These are phyloP conservation scores for Salvator merianae DNA, from an alignment of 2,113 vertebrate species.

Conservation along the genomic window DNA sequence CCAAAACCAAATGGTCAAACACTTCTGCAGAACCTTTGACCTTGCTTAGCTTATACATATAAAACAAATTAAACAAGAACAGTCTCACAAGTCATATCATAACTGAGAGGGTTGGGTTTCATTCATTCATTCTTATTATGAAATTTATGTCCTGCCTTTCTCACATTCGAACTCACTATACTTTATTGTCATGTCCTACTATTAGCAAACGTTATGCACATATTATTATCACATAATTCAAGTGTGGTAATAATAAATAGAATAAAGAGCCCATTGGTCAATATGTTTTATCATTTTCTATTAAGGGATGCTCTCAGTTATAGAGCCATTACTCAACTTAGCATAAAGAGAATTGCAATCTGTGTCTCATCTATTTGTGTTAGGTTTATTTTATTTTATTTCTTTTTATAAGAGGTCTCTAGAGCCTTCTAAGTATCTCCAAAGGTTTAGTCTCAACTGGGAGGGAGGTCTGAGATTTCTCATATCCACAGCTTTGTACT, in stretches of 20 bases:
- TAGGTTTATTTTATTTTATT: background rate
- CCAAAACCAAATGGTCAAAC: too few species aligned
- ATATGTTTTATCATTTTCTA: background rate
- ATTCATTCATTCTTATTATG: too few species aligned
- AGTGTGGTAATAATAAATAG: too few species aligned
- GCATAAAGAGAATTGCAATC: background rate
- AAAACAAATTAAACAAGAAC: too few species aligned
- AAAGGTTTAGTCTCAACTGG: conserved; percentile 27
- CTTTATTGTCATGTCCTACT: background rate
- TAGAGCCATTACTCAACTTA: background rate
- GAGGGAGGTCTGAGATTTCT: conserved; percentile 42
- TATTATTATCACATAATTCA: background rate
- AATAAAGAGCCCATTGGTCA: background rate
- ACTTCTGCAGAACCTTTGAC: too few species aligned
- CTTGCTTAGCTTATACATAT: too few species aligned
- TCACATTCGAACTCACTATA: background rate
- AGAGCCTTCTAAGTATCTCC: conserved; percentile 25
- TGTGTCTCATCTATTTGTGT: background rate
- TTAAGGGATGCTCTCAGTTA: background rate
- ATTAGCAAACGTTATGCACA: too few species aligned
- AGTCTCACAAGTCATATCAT: too few species aligned
- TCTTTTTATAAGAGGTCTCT: fast-evolving
- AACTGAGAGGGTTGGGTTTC: too few species aligned
- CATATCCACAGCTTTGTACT: conserved; percentile 1
- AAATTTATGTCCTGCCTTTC: too few species aligned